Base-by-base conservation (phyloP, 1,140 invertebrate species). In the Drosophila trapezifrons region DNA sequence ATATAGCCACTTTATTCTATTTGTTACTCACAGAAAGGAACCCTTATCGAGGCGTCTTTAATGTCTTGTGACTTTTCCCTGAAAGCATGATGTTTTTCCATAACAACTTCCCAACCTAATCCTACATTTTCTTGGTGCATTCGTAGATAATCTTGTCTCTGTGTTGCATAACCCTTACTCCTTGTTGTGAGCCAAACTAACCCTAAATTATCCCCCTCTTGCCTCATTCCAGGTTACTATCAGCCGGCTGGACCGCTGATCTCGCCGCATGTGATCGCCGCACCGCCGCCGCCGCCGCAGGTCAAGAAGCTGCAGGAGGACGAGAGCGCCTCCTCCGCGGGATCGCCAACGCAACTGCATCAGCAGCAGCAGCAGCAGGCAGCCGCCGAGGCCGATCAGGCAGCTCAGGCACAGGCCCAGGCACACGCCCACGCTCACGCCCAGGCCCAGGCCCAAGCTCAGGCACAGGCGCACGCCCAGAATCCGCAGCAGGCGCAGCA, bases 171-270 rank as follows among this genome's bases (percentile, higher is more conserved):
- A 35, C 4, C 12, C 32, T 13, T 35, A 5, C 12, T 35, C 32
- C 32, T 10, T 0, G 1, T 7, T 32, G 0, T 32, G 13, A 35
- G 12, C 32, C 37, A 38, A 43, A 55, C 62, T 62, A 60, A 76
- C 10, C 13, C 13, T 12, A 18, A 15, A 18, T 20, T 10, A 9
- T 43, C 7, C 20, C 12, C 90, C 70, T 92, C 80, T 15, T 22
- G 3, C 18, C 59, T 76, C 62, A 78, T 94, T 93, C 27, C 94
- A 97, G 96, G 96, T 90, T 97, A 97, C 92, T 97, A 97, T 94
- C 96, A 97, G 93, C 96, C 96, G 85, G 96, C 96, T 86, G 96
- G 96, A 76, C 96, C 96, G 81, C 94, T 97, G 92, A 97, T 97
- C 92, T 95, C 94, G 73, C 94, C 95, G 84, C 94, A 94, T 85